Evolutionary conservation across 2,888 invertebrate genomes (phyloP).

Genomic region (Himalopsyche tibetana): DNA sequence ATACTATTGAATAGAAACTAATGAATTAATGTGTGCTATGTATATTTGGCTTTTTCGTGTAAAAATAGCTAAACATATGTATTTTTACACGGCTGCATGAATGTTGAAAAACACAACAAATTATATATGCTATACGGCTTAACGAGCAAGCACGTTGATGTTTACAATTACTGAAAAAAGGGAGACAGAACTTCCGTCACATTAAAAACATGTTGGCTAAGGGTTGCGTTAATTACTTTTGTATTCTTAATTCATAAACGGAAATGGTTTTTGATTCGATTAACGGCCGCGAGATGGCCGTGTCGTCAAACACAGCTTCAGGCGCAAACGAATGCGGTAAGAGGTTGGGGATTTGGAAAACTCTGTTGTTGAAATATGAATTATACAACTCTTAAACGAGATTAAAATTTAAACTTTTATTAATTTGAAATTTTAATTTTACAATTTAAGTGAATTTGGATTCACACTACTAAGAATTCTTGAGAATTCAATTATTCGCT

Average conservation of each 20-base stretch:
- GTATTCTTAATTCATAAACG: slow-evolving; percentile 4
- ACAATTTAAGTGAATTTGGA: too few relatives aligned
- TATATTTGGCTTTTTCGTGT: too few relatives aligned
- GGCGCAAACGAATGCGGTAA: slow-evolving; percentile 13
- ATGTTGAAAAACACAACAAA: background rate
- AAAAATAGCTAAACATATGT: too few relatives aligned
- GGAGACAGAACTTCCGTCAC: background rate
- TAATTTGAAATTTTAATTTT: too few relatives aligned
- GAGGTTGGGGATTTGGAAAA: background rate
- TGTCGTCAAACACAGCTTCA: slow-evolving; percentile 8
- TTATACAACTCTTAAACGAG: too few relatives aligned
- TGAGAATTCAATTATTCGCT: too few relatives aligned
- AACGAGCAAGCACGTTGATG: background rate
- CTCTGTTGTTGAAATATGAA: too few relatives aligned
- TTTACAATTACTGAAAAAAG: background rate
- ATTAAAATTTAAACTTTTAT: too few relatives aligned
- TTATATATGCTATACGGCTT: background rate
- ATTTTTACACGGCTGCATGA: too few relatives aligned
- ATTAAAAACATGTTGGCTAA: background rate
- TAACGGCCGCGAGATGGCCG: slow-evolving; percentile 7
- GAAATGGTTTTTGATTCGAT: slow-evolving; percentile 14
- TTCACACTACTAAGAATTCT: too few relatives aligned
- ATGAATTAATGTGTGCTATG: too few relatives aligned
- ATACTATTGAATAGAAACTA: too few relatives aligned
- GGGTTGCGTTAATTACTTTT: background rate